These are phyloP conservation scores for Ellobium chinense DNA, from an alignment of 2,888 invertebrate species.

Conservation along the genomic window DNA sequence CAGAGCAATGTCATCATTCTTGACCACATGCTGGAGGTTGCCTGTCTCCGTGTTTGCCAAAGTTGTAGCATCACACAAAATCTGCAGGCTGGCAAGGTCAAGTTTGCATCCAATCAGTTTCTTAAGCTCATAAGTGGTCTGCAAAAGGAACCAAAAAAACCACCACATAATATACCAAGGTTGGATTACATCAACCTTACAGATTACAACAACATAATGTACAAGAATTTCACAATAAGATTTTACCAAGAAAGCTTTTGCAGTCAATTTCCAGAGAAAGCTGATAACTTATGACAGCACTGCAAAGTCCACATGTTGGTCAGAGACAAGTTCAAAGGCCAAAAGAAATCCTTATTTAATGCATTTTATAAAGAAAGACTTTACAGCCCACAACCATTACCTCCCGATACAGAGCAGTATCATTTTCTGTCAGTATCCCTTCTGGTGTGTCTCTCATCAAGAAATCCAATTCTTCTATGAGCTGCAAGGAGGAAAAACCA, in stretches of 20 bases:
- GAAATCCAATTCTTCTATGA: constrained; percentile 60
- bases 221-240: too few species aligned
- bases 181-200: too few species aligned
- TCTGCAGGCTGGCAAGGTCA: constrained; percentile 71
- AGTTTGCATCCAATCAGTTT: constrained; percentile 72
- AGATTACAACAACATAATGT: too few species aligned
- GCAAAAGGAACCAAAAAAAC: too few species aligned
- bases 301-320: too few species aligned
- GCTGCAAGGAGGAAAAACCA: constrained; percentile 47
- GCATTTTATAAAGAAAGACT: background rate
- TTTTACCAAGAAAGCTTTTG: too few species aligned
- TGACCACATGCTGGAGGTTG: constrained; percentile 74
- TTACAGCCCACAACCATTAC: constrained; percentile 18
- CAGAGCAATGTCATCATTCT: constrained; percentile 70
- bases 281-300: too few species aligned
- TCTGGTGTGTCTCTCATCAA: constrained; percentile 47
- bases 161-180: too few species aligned
- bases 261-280: too few species aligned
- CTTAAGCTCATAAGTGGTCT: constrained; percentile 75
- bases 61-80: constrained; percentile 72
- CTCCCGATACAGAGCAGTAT: constrained; percentile 43
- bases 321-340: background rate
- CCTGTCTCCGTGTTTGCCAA: constrained; percentile 74
- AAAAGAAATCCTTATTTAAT: background rate
- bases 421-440: constrained; percentile 46